These are phyloP conservation scores for Prunella strophiata DNA, from an alignment of 2,797 vertebrate species.

Conservation along the genomic window DNA sequence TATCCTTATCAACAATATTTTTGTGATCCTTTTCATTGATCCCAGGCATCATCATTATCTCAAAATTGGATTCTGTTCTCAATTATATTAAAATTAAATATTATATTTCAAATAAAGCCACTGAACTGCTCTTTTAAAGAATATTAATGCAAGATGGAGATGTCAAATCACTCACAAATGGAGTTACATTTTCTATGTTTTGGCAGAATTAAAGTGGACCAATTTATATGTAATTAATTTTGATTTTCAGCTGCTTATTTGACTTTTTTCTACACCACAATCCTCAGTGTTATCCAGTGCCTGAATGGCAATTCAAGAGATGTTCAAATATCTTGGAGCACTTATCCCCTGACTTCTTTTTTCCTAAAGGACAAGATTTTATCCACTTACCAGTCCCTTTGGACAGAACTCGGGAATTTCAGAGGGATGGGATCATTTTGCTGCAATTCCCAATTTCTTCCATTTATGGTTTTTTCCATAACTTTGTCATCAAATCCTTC, in stretches of 20 bases:
- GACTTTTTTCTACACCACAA: background rate
- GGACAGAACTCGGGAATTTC: background rate
- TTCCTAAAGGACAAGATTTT: background rate
- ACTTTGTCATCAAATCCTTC: background rate
- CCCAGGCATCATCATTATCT: background rate
- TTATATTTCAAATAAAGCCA: background rate
- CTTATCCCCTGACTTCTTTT: background rate
- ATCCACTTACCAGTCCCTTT: background rate
- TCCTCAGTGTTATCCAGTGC: fast-evolving
- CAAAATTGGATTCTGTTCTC: background rate
- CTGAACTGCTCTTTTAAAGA: background rate
- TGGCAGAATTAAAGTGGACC: background rate
- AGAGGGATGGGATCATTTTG: background rate
- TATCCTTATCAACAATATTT: background rate
- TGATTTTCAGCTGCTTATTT: background rate
- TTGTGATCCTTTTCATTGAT: background rate
- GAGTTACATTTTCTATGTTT: background rate
- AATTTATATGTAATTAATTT: background rate
- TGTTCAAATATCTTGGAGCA: background rate
- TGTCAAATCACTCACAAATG: background rate
- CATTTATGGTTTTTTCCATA: background rate
- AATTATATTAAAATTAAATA: background rate
- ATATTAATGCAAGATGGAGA: background rate
- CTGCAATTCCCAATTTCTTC: background rate
- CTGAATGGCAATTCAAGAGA: background rate